These are phyloP conservation scores for Molothrus ater DNA, from an alignment of 2,797 vertebrate species.

Conservation along the genomic window DNA sequence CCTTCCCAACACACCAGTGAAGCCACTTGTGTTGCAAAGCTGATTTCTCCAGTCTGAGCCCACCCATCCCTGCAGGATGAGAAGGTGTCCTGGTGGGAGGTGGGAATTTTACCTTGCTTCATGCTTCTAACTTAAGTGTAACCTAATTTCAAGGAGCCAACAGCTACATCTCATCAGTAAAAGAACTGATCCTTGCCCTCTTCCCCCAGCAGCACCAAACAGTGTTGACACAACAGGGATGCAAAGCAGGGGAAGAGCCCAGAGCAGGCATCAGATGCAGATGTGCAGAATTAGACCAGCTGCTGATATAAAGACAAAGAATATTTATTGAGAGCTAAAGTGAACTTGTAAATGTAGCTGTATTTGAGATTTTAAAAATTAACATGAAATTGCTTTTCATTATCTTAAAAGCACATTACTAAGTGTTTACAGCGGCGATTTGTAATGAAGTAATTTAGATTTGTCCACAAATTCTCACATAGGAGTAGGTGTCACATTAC, in stretches of 20 bases:
- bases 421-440: conserved; percentile 6
- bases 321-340: conserved; percentile 10
- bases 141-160: not conserved
- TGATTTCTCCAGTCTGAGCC: not conserved
- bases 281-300: not conserved
- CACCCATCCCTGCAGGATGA: not conserved
- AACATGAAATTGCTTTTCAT: not conserved
- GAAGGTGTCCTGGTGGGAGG: not conserved
- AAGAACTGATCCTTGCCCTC: conserved; percentile 23
- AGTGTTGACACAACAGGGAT: conserved; percentile 21
- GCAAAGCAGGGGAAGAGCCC: not conserved
- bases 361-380: conserved; percentile 31
- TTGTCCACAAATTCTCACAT: conserved; percentile 1
- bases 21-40: not conserved
- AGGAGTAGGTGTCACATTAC: conserved; percentile 14
- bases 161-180: conserved; percentile 31
- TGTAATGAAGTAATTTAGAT: conserved; percentile 21
- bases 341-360: not conserved
- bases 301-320: not conserved
- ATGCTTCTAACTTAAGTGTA: not conserved
- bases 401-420: conserved; percentile 43
- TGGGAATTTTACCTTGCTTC: not conserved
- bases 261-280: not conserved
- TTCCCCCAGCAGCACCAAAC: not conserved
- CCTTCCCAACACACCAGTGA: not conserved